phyloP scores from a whole-genome alignment of 2,113 vertebrate species.

The Cygnus buccinator region DNA sequence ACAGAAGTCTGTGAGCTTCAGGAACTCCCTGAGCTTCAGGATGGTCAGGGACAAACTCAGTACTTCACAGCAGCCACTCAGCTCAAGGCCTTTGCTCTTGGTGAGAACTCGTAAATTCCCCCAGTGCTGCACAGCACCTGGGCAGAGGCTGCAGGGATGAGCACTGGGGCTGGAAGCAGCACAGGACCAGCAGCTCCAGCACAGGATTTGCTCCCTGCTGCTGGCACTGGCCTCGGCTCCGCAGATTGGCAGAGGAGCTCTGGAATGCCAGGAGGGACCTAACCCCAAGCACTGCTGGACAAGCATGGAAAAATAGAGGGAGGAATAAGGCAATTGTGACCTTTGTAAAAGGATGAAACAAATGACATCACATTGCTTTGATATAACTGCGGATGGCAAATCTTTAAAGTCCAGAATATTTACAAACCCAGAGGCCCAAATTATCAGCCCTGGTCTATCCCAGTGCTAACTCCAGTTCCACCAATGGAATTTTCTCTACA shows the following conservation, averaged over 20 bases:
- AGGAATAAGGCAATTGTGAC: neutral
- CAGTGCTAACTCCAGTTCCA: neutral
- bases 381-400: neutral
- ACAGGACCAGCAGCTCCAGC: neutral
- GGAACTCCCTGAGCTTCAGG: neutral
- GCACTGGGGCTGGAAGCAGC: neutral
- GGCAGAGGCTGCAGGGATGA: neutral
- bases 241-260: rapidly evolving
- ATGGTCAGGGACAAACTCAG: neutral
- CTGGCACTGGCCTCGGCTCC: neutral
- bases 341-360: neutral
- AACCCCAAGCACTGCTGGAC: neutral
- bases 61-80: neutral
- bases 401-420: neutral
- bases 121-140: neutral
- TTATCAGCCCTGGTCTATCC: neutral
- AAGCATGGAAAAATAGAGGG: neutral
- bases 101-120: neutral
- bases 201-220: neutral
- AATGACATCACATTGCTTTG: neutral
- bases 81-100: neutral
- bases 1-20: neutral
- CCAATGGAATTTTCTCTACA: neutral
- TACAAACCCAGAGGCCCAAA: neutral
- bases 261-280: neutral